A percentile compares a stretch with the other conserved stretches of the same genome.
phyloP scores from a whole-genome alignment of 2,113 vertebrate species.

The Myotis yumanensis region DNA sequence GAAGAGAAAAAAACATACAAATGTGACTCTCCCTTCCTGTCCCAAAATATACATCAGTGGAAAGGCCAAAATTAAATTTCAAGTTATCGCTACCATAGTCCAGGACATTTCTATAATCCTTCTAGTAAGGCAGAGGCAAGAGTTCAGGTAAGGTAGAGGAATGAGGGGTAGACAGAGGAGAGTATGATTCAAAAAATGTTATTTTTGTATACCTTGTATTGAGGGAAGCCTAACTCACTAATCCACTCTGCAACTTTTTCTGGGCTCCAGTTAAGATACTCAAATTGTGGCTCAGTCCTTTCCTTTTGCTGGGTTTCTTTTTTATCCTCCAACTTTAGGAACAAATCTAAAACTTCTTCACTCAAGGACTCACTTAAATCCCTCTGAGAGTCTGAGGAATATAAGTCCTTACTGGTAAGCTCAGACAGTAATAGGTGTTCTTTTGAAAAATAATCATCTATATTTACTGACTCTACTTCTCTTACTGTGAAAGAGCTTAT shows the following conservation, averaged over 20 bases:
- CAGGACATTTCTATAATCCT: not conserved
- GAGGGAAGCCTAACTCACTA: slow-evolving; percentile 81
- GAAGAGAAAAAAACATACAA: slow-evolving; percentile 4
- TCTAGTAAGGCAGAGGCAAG: not conserved
- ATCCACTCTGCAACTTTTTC: slow-evolving; percentile 84
- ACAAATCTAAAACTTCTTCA: not conserved
- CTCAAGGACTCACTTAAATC: not conserved
- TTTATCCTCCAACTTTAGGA: not conserved
- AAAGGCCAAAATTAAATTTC: slow-evolving; percentile 31
- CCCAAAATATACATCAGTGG: not conserved
- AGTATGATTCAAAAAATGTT: not conserved
- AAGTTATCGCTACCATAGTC: not conserved
- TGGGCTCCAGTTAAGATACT: slow-evolving; percentile 75
- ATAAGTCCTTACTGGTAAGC: not conserved
- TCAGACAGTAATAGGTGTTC: not conserved
- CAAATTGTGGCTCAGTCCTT: slow-evolving; percentile 2
- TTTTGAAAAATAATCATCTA: not conserved
- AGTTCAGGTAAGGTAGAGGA: not conserved
- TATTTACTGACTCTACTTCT: not conserved
- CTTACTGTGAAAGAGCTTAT: not conserved
- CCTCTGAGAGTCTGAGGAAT: not conserved
- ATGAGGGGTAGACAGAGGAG: not conserved
- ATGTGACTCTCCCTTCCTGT: not conserved
- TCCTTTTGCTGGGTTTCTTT: not conserved
- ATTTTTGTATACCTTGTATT: slow-evolving; percentile 83